These are phyloP conservation scores for Turritopsis rubra DNA, from an alignment of 30 jellyfish, hydroid and myxozoan genomes.

Conservation along the genomic window DNA sequence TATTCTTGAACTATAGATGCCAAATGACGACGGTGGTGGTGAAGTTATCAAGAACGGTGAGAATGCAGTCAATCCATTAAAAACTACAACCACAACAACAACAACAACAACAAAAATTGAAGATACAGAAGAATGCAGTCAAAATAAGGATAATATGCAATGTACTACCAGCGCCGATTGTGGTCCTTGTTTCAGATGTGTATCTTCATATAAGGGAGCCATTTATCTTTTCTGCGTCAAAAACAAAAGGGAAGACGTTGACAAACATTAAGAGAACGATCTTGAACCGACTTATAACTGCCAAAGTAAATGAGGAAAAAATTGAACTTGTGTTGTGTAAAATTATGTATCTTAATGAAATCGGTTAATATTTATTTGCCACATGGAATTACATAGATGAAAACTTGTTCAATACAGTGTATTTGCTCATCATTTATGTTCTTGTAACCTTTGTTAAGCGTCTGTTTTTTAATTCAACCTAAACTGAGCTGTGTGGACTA, in stretches of 20 bases:
- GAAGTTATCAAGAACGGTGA: not conserved
- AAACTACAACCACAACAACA: not conserved
- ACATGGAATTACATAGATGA: too few species aligned
- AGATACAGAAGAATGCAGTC: not conserved
- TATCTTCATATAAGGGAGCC: not conserved
- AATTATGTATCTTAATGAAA: too few species aligned
- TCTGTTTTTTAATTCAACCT: too few species aligned
- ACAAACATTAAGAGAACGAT: not conserved
- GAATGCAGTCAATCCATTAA: not conserved
- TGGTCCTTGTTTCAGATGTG: too few species aligned
- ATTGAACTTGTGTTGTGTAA: too few species aligned
- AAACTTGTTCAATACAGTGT: too few species aligned
- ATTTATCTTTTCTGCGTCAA: not conserved
- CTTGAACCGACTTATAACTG: too few species aligned
- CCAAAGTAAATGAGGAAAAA: too few species aligned
- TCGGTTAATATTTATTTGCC: too few species aligned
- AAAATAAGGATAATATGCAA: not conserved
- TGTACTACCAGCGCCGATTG: not conserved
- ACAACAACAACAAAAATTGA: not conserved
- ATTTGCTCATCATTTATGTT: too few species aligned
- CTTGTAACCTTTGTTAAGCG: too few species aligned
- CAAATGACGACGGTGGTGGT: not conserved
- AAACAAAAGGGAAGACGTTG: not conserved
- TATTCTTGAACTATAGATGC: not conserved
- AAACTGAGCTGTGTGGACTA: too few species aligned